Base-by-base conservation (phyloP, 30 jellyfish, hydroid and myxozoan species). In the Hydractinia symbiolongicarpus region DNA sequence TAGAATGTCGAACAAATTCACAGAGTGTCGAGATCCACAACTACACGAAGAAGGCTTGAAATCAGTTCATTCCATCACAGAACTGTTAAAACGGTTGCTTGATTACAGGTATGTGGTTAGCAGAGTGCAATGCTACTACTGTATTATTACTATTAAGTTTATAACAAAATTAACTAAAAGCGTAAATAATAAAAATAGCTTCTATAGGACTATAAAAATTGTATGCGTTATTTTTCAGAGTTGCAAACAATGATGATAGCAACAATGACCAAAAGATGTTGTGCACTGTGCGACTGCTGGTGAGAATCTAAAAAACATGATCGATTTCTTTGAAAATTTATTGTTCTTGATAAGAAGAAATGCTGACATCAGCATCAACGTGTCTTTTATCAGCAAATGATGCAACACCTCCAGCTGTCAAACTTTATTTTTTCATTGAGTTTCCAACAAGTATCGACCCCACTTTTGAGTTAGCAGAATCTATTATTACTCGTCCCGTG, bases 231-330 rank as follows among this genome's bases (percentile, higher is more conserved):
- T 73, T 19, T 62, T 21, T 13, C 71, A 92, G 98, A 73, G 91
- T 93, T 66, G 94, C 95, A 15, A 88, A 86, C 15, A 83, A 86
- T 52, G 90, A 85, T 66, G 98, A 92, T 61, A 79, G 90, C 50
- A 95, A 95, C 19, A 88, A 82, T 85, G 95, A 84, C 56, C 95
- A 86, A 68, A 93, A 86, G 56, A 92, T 92, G 98, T 69, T 86
- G 86, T 92, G 98, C 66, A 92, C 98, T 4, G 95, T 82, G 64
- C 69, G 95, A 15, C 87, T 92, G n/a, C 94, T 92, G 55, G 98
- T 92, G 83, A 73, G 98, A 50, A 7, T 6, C 50, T 60, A 2
- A 16, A 15, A 15, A 60, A 0, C 19, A 16, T 60, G 70, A 13
- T 15, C n/a, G 19, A 60, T 60, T 60, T 13, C 2, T 13, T 15